A percentile compares a stretch with the other conserved stretches of the same genome.
Evolutionary conservation across 2,113 vertebrate species (phyloP).

Genomic region (Morone chrysops): DNA sequence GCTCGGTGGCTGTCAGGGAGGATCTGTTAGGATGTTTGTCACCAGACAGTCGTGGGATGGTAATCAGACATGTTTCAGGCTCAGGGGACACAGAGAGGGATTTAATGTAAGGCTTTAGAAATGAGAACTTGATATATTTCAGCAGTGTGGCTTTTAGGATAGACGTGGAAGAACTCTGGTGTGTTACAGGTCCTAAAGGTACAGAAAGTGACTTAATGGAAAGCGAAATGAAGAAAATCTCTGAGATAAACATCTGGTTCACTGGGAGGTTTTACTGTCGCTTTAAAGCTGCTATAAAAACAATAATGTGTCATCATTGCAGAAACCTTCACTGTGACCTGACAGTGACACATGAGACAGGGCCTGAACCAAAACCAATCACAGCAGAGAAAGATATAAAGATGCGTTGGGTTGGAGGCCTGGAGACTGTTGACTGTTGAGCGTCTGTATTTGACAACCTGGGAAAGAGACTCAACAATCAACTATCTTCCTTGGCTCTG

Average conservation of each 20-base stretch:
- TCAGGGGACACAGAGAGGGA: not conserved
- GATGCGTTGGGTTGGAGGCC: too few relatives aligned
- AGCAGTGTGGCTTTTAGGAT: not conserved
- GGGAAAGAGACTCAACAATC: too few relatives aligned
- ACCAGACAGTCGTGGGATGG: not conserved
- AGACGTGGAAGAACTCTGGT: not conserved
- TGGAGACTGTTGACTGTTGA: too few relatives aligned
- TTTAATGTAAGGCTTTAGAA: not conserved
- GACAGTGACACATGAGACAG: too few relatives aligned
- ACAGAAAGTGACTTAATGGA: not conserved
- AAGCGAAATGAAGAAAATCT: not conserved
- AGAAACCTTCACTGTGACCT: too few relatives aligned
- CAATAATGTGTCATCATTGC: too few relatives aligned
- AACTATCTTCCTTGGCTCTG: too few relatives aligned
- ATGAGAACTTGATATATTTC: not conserved
- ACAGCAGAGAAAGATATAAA: too few relatives aligned
- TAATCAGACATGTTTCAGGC: slow-evolving; percentile 25
- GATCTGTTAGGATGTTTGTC: slow-evolving; percentile 17
- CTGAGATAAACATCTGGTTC: not conserved
- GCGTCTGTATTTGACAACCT: too few relatives aligned
- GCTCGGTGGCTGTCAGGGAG: slow-evolving; percentile 23
- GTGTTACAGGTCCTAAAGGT: not conserved
- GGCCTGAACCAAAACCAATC: too few relatives aligned
- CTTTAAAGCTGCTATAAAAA: too few relatives aligned
- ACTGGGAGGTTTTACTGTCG: not conserved